These are phyloP conservation scores for Clitarchus hookeri DNA, from an alignment of 2,888 invertebrate genomes.

Conservation along the genomic window DNA sequence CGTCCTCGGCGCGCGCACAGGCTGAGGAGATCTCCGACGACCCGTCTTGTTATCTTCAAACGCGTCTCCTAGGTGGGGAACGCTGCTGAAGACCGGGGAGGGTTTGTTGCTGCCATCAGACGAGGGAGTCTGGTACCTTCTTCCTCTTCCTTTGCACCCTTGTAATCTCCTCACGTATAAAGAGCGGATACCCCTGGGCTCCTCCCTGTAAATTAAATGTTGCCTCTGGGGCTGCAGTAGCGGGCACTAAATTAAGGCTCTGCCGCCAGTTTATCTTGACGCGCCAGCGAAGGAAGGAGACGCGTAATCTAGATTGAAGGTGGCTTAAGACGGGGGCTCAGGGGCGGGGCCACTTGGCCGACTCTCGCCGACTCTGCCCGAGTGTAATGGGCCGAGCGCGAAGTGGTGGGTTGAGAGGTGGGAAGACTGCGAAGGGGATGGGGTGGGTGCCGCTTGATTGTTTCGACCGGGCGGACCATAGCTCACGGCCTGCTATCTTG, in stretches of 20 bases:
- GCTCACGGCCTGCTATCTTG: not conserved
- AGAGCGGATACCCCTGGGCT: not conserved
- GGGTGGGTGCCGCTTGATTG: not conserved
- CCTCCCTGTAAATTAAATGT: constrained; percentile 24
- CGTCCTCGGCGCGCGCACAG: too few species aligned
- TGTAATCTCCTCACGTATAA: constrained; percentile 4
- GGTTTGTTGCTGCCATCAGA: too few species aligned
- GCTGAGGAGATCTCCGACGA: too few species aligned
- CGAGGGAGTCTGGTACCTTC: too few species aligned
- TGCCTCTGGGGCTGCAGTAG: constrained; percentile 10
- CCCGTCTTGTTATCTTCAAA: too few species aligned
- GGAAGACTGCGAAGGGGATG: too few species aligned
- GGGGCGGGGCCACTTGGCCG: not conserved
- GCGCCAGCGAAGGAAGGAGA: constrained; percentile 4
- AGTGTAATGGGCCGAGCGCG: not conserved
- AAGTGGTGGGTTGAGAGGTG: not conserved
- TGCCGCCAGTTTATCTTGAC: constrained; percentile 25
- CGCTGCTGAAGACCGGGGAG: not conserved
- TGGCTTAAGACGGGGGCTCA: constrained; percentile 15
- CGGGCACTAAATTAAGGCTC: constrained; percentile 22
- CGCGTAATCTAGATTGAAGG: constrained; percentile 25
- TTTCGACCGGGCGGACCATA: not conserved
- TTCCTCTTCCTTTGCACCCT: not conserved
- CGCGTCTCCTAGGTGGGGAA: not conserved
- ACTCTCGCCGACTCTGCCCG: constrained; percentile 1